These are phyloP conservation scores for Solea senegalensis DNA, from an alignment of 2,113 vertebrate genomes.

Conservation along the genomic window DNA sequence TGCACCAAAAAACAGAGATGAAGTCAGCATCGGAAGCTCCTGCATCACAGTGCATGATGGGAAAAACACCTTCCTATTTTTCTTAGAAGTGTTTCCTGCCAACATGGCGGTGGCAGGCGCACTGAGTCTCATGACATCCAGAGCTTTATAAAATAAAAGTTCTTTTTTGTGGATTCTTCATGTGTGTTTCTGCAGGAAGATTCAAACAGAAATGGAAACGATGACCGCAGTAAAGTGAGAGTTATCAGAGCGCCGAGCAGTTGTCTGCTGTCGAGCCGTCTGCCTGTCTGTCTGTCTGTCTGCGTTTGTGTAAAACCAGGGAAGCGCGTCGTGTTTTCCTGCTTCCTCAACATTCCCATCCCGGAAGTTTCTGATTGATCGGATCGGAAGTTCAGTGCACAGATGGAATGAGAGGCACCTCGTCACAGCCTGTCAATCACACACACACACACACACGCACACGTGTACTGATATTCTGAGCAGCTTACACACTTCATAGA, in stretches of 20 bases:
- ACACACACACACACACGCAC: slow-evolving; percentile 26
- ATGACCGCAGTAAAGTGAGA: too few species aligned
- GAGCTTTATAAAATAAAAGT: too few species aligned
- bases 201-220: too few species aligned
- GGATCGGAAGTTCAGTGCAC: slow-evolving; percentile 58
- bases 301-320: slow-evolving; percentile 59
- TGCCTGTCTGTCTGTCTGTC: slow-evolving; percentile 30
- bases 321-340: slow-evolving; percentile 68
- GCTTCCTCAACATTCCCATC: slow-evolving; percentile 64
- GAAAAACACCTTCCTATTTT: too few species aligned
- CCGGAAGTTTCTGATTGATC: slow-evolving; percentile 74
- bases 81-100: too few species aligned
- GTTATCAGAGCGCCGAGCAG: background rate
- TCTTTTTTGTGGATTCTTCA: too few species aligned
- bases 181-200: too few species aligned
- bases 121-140: too few species aligned
- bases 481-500: slow-evolving; percentile 73
- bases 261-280: slow-evolving; percentile 35
- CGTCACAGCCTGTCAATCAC: slow-evolving; percentile 73
- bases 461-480: slow-evolving; percentile 34
- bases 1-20: too few species aligned
- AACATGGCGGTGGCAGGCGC: too few species aligned
- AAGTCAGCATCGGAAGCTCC: too few species aligned
- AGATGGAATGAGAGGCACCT: slow-evolving; percentile 66
- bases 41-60: too few species aligned